phyloP scores from a whole-genome alignment of 92 coral and sea anemone species.

The Pocillopora meandrina region DNA sequence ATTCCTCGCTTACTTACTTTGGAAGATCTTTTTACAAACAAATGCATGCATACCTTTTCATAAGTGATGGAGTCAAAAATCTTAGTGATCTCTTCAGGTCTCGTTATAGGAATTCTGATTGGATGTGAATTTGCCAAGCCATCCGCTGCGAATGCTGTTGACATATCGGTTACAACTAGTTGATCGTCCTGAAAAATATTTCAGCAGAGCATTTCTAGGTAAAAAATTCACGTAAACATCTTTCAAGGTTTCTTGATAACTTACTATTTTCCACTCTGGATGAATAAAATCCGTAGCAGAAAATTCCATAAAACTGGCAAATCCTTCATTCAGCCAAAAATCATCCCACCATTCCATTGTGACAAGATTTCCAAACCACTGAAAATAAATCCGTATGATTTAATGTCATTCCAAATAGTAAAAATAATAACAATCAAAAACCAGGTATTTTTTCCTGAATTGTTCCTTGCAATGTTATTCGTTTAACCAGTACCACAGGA shows the following conservation, averaged over 20 bases:
- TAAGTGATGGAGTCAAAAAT: conserved; percentile 56
- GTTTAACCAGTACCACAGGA: no score
- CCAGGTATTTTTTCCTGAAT: no score
- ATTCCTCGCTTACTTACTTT: no score
- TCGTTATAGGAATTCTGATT: conserved; percentile 27
- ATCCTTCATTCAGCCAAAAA: conserved; percentile 58
- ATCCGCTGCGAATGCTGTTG: conserved; percentile 43
- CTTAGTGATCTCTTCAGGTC: conserved; percentile 45
- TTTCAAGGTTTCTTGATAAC: neutral
- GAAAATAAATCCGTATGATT: neutral
- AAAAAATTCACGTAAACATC: no score
- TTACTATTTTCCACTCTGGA: conserved; percentile 65
- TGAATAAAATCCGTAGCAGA: conserved; percentile 29
- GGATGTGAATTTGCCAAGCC: conserved; percentile 55
- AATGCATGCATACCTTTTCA: conserved; percentile 26
- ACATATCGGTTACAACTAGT: conserved; percentile 31
- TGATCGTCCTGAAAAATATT: conserved; percentile 37
- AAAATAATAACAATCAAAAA: no score
- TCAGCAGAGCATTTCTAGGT: no score
- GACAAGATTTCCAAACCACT: conserved; percentile 64
- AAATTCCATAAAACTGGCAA: conserved; percentile 48
- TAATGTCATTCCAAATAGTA: neutral
- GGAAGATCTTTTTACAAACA: no score
- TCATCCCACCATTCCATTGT: conserved; percentile 67
- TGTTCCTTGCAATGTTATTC: no score